Conservation (phyloP, 2,888 invertebrate species). For the Lampropteryx suffumata region DNA sequence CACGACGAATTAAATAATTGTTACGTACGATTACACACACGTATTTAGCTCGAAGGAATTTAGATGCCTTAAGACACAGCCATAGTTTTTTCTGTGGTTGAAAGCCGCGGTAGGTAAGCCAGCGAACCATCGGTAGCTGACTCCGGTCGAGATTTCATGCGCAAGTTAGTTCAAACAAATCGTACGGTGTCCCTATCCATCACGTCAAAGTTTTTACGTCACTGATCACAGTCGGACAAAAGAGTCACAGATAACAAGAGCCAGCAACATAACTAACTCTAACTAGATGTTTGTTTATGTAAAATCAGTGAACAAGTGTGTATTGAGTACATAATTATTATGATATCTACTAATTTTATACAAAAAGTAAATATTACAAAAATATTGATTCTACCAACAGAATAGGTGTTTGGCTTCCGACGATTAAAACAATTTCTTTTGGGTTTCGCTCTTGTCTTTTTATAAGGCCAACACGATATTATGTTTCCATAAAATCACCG, state of each 20-base stretch:
- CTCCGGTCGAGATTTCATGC: conserved; percentile 71
- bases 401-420: conserved; percentile 63
- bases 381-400: conserved; percentile 21
- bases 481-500: conserved; percentile 81
- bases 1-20: conserved; percentile 69
- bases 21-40: conserved; percentile 78
- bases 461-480: conserved; percentile 79
- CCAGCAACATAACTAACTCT: neutral
- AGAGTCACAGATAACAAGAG: conserved; percentile 17
- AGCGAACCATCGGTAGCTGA: conserved; percentile 82
- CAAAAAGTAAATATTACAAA: neutral
- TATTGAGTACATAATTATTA: no score
- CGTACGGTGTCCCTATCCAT: conserved; percentile 76
- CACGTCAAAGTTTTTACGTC: conserved; percentile 63
- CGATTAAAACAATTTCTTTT: conserved; percentile 81
- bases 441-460: conserved; percentile 73
- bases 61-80: conserved; percentile 67
- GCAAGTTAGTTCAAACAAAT: conserved; percentile 81
- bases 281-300: no score
- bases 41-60: conserved; percentile 79
- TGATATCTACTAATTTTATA: neutral
- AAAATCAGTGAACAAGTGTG: no score
- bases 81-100: conserved; percentile 66
- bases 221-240: conserved; percentile 45
- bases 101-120: conserved; percentile 76